A percentile compares a stretch with the other conserved stretches of the same genome.
Evolutionary conservation across 2,888 invertebrate species (phyloP).

Genomic region (Oligia latruncula): DNA sequence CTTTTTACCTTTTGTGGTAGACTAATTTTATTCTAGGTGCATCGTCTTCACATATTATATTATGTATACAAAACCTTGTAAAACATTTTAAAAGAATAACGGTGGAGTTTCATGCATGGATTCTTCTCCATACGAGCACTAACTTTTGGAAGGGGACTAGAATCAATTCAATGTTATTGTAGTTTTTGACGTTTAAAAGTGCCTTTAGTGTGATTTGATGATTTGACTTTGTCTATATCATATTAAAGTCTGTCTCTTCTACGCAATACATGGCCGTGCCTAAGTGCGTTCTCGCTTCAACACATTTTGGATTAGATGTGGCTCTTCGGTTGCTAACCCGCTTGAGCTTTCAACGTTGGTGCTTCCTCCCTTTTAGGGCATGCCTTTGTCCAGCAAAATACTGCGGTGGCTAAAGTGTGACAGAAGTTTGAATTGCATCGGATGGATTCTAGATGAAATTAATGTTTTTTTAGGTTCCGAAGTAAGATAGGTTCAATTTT

Average conservation of each 20-base stretch:
- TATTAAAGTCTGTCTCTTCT: background rate
- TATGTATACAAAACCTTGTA: too few species aligned
- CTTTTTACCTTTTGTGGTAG: too few species aligned
- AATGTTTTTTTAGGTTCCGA: background rate
- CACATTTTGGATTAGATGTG: conserved; percentile 13
- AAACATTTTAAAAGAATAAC: too few species aligned
- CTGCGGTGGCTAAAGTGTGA: background rate
- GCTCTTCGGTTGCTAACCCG: conserved; percentile 4
- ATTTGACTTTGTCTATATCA: background rate
- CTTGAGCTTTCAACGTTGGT: conserved; percentile 21
- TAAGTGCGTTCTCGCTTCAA: conserved; percentile 8
- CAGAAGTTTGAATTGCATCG: conserved; percentile 10
- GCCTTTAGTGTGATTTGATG: too few species aligned
- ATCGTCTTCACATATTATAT: too few species aligned
- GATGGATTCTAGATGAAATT: background rate
- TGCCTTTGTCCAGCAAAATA: background rate
- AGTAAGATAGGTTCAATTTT: background rate
- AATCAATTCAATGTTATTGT: too few species aligned
- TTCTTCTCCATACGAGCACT: too few species aligned
- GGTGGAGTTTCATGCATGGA: too few species aligned
- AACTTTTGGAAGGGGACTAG: too few species aligned
- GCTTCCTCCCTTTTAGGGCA: background rate
- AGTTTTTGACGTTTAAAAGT: too few species aligned
- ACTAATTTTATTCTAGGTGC: too few species aligned
- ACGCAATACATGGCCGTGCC: background rate